Evolutionary conservation across 2,888 invertebrate species (phyloP).

Genomic region (Drosophila prolongata): DNA sequence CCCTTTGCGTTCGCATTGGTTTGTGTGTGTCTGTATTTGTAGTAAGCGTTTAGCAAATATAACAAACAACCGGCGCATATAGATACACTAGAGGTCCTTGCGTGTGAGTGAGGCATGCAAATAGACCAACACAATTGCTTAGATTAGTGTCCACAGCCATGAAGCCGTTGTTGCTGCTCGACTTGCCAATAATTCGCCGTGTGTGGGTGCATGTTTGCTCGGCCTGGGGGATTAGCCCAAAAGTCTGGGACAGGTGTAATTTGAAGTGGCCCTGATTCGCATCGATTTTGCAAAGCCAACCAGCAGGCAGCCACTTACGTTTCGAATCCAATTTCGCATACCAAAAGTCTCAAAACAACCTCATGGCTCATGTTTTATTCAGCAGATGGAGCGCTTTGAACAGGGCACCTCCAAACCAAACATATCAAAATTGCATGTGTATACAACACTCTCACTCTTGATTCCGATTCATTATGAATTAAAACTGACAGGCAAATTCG

Average conservation of each 20-base stretch:
- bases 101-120: constrained; percentile 46
- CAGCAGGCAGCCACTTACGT: constrained; percentile 28
- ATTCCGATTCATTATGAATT: constrained; percentile 22
- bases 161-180: constrained; percentile 14
- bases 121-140: constrained; percentile 61
- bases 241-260: constrained; percentile 43
- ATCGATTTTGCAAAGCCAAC: constrained; percentile 27
- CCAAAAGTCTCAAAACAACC: constrained; percentile 25
- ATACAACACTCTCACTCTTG: constrained; percentile 31
- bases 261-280: constrained; percentile 38
- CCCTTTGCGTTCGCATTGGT: constrained; percentile 9
- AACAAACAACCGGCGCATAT: constrained; percentile 63
- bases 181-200: constrained; percentile 40
- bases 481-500: constrained; percentile 39
- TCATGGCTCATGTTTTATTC: constrained; percentile 49
- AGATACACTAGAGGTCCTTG: constrained; percentile 10
- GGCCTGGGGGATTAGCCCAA: constrained; percentile 43
- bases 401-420: constrained; percentile 23
- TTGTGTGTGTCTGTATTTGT: constrained; percentile 46
- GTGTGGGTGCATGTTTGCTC: constrained; percentile 8
- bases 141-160: constrained; percentile 59
- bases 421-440: constrained; percentile 33
- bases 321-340: constrained; percentile 39
- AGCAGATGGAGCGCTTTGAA: constrained; percentile 24
- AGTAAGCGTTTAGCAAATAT: constrained; percentile 71